These are phyloP conservation scores for Pseudomugil tenellus DNA, from an alignment of 2,797 vertebrate species.

Conservation along the genomic window DNA sequence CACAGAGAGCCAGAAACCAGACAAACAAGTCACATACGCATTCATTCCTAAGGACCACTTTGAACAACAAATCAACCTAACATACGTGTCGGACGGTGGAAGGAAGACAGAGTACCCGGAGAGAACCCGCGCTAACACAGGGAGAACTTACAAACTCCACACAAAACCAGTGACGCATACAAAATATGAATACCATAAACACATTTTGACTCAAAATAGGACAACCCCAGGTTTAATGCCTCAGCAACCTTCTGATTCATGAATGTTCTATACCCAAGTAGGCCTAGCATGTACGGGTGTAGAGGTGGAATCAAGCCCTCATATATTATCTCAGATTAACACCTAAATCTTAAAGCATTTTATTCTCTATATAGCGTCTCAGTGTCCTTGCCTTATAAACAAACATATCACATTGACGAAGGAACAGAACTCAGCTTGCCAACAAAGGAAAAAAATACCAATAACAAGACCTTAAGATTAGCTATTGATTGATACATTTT, in stretches of 20 bases:
- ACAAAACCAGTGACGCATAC: too few species aligned
- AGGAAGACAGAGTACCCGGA: too few species aligned
- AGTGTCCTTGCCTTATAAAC: neutral
- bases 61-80: too few species aligned
- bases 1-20: too few species aligned
- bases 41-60: too few species aligned
- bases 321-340: too few species aligned
- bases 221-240: neutral
- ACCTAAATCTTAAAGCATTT: too few species aligned
- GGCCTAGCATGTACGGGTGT: neutral
- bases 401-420: neutral
- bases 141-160: too few species aligned
- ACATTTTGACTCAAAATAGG: neutral
- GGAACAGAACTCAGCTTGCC: neutral
- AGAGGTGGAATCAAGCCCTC: neutral
- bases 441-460: neutral
- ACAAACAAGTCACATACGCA: too few species aligned
- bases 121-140: too few species aligned
- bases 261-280: neutral
- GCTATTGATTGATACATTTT: neutral
- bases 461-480: neutral
- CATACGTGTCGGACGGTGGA: too few species aligned
- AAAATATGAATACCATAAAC: neutral
- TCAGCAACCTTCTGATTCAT: neutral
- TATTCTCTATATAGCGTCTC: too few species aligned